phyloP scores from a whole-genome alignment of 2,113 vertebrate species.

The Prunella himalayana region DNA sequence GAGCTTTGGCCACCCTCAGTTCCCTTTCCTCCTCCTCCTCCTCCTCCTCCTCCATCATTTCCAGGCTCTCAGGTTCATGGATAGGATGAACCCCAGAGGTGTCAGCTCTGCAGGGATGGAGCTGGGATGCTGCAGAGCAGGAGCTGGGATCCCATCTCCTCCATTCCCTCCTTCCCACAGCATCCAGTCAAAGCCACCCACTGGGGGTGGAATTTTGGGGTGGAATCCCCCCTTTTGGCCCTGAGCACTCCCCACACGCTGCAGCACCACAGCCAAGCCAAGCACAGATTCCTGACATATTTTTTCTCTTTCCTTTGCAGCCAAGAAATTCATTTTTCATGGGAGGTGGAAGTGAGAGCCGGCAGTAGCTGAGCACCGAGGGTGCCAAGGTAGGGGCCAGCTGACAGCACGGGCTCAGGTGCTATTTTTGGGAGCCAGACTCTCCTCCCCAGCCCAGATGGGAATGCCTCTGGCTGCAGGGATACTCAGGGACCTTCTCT shows the following conservation, averaged over 20 bases:
- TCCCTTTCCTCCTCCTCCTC: background rate
- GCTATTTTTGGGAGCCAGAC: slow-evolving; percentile 67
- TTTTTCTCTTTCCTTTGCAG: slow-evolving; percentile 64
- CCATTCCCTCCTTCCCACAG: background rate
- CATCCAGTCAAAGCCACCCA: background rate
- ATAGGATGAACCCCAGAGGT: background rate
- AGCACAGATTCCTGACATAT: slow-evolving; percentile 25
- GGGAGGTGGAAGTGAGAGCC: slow-evolving; percentile 65
- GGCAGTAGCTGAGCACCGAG: slow-evolving; percentile 67
- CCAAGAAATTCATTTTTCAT: slow-evolving; percentile 64
- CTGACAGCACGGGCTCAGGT: slow-evolving; percentile 65
- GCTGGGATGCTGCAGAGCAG: background rate
- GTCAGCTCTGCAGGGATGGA: background rate
- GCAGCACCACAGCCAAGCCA: background rate
- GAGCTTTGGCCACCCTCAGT: background rate
- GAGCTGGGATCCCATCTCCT: background rate
- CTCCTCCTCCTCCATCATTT: background rate
- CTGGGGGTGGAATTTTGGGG: background rate
- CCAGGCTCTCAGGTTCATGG: background rate
- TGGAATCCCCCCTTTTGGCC: background rate
- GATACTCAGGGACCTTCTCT: background rate
- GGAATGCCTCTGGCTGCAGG: background rate
- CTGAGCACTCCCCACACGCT: fast-evolving
- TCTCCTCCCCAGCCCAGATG: slow-evolving; percentile 43
- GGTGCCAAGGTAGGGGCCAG: slow-evolving; percentile 69